Evolutionary conservation across 1,140 invertebrate genomes (phyloP), one percentile per base, ranked within the genome.

Genomic region (Hyposmocoma kahamanoa): DNA sequence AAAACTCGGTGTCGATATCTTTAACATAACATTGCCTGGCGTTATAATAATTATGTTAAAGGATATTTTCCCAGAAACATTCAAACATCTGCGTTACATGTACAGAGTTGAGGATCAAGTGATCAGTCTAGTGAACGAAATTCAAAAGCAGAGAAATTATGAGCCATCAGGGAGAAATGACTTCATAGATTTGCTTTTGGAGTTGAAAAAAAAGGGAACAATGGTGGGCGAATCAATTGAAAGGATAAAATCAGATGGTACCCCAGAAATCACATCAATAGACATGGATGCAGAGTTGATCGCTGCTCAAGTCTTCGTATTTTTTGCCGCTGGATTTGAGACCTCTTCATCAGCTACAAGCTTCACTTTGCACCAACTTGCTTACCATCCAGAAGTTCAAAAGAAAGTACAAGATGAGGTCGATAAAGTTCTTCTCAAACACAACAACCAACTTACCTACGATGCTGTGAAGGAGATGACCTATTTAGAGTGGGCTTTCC

Each of bases 291-390:
- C 10, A 21, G 19, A 19, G 15, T 15, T 41, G 4, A 21, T 41
- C 13, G 38, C 38, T 21, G 38, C 38, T 11, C 38, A 41, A 41
- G 19, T 41, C 10, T 41, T 41, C 15, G 38, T 41, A 21, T 41
- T 41, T 20, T 41, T 41, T 20, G 38, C 38, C 38, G 38, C 38
- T 11, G 38, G 38, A 21, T 41, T 41, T 13, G 38, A 41, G 13
- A 41, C 38, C 5, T 41, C 38, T 8, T 41, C 38, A 22, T 41
- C 38, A 21, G 38, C 38, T 41, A 41, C 38, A 4, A 41, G 38
- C 11, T 41, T 41, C 20, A 41, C 38, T 5, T 22, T 41, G 9
- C 20, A 21, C 3, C 38, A 41, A 15, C 19, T 41, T 1, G 38
- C 38, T 10, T 41, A 41, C 10, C 38, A 41, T 13, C 38, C 18